Percentiles rank a stretch among this genome's conserved stretches.
Evolutionary conservation across 2,888 invertebrate genomes (phyloP).

Genomic region (Hydroisotoma schaefferi): DNA sequence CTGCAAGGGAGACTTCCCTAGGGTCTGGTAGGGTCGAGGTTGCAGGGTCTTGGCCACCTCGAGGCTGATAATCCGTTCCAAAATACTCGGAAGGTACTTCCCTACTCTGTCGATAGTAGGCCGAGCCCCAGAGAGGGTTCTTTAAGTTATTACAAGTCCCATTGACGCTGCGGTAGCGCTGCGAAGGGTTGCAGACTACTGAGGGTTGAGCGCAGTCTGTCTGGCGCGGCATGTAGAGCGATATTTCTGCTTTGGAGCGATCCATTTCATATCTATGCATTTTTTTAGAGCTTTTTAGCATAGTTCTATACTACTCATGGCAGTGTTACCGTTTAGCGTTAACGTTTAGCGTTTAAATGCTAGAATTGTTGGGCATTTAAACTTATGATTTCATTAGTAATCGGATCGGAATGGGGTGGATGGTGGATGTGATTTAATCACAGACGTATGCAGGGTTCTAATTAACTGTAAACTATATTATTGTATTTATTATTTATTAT

Average conservation of each 20-base stretch:
- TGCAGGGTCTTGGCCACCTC: constrained; percentile 56
- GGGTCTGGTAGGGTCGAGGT: constrained; percentile 56
- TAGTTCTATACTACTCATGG: too few relatives aligned
- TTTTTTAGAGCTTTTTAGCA: not conserved
- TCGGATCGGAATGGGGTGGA: too few relatives aligned
- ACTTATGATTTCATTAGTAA: too few relatives aligned
- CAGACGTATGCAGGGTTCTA: not conserved
- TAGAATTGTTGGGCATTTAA: too few relatives aligned
- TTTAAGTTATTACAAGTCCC: constrained; percentile 50
- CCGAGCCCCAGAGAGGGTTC: constrained; percentile 28
- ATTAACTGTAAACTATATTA: not conserved
- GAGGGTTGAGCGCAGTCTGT: not conserved
- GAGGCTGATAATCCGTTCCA: constrained; percentile 42
- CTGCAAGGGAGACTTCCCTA: constrained; percentile 72
- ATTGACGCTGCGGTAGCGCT: constrained; percentile 45
- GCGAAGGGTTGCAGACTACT: constrained; percentile 5
- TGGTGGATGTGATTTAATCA: not conserved
- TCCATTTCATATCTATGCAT: not conserved
- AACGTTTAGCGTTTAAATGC: too few relatives aligned
- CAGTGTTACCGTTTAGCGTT: too few relatives aligned
- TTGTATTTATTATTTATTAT: not conserved
- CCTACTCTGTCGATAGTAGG: constrained; percentile 44
- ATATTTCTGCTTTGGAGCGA: not conserved
- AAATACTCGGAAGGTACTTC: constrained; percentile 45
- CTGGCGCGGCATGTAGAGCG: not conserved